These are phyloP conservation scores for Reticulitermes speratus DNA, from an alignment of 1,140 invertebrate genomes.

Conservation along the genomic window DNA sequence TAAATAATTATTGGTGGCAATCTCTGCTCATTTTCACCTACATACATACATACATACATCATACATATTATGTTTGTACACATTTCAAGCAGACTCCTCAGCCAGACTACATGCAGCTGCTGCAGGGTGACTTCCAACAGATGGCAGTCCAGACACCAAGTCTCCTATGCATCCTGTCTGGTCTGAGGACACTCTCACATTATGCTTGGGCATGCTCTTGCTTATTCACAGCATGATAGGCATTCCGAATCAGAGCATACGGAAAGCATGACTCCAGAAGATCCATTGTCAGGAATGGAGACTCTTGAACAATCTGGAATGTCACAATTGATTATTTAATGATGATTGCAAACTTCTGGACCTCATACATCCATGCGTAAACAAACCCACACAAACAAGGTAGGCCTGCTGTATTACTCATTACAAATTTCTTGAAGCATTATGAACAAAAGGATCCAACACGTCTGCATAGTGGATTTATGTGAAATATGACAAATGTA, in stretches of 20 bases:
- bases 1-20: not conserved
- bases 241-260: constrained; percentile 93
- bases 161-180: not conserved
- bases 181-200: not conserved
- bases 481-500: not conserved
- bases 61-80: not conserved
- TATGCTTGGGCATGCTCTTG: constrained; percentile 60
- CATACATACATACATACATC: not conserved
- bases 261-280: constrained; percentile 97
- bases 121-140: not conserved
- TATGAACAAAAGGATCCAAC: too few species aligned
- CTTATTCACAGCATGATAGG: constrained; percentile 94
- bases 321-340: constrained; percentile 31
- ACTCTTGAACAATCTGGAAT: constrained; percentile 90
- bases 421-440: too few species aligned
- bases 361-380: too few species aligned
- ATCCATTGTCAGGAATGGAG: constrained; percentile 97
- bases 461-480: not conserved
- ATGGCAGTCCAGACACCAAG: not conserved
- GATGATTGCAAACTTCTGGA: not conserved
- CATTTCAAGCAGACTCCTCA: not conserved
- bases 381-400: too few species aligned
- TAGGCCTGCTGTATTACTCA: too few species aligned
- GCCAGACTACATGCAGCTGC: not conserved
- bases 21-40: not conserved